These are phyloP conservation scores for Vanessa tameamea DNA, from an alignment of 1,140 invertebrate species.

Conservation along the genomic window DNA sequence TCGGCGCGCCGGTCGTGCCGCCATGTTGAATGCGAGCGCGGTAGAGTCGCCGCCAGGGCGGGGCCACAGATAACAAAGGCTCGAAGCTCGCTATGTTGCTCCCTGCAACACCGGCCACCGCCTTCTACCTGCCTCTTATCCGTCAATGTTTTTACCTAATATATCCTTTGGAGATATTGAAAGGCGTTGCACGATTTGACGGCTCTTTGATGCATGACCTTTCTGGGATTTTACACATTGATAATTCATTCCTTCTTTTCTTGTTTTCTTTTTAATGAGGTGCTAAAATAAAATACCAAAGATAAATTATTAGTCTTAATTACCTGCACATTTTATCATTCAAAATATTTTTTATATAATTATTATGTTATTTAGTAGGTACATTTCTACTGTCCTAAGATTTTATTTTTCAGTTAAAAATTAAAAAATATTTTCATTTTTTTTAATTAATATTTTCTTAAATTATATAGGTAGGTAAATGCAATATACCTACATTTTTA, in stretches of 20 bases:
- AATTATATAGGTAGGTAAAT: too few species aligned
- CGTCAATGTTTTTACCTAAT: constrained; percentile 43
- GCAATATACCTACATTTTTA: too few species aligned
- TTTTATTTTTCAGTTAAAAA: too few species aligned
- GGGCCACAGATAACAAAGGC: constrained; percentile 62
- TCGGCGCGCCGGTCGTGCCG: constrained; percentile 48
- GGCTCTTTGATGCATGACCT: constrained; percentile 43
- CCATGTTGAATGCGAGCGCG: constrained; percentile 55
- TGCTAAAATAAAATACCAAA: constrained; percentile 48
- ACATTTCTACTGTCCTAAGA: too few species aligned
- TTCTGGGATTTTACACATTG: constrained; percentile 43
- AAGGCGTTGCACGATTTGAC: constrained; percentile 42
- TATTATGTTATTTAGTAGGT: not conserved
- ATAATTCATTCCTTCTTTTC: constrained; percentile 43
- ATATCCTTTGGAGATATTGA: constrained; percentile 41
- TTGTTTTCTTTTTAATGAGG: constrained; percentile 46
- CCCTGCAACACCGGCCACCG: constrained; percentile 32
- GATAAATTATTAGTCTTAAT: constrained; percentile 34
- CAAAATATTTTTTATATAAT: constrained; percentile 12
- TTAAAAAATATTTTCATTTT: too few species aligned
- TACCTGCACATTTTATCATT: not conserved
- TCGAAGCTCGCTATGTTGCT: constrained; percentile 35
- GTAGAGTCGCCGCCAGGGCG: constrained; percentile 42
- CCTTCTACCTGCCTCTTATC: constrained; percentile 46
- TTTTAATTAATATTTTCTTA: too few species aligned